phyloP scores from a whole-genome alignment of 2,888 invertebrate species.

The Bimastos eiseni region DNA sequence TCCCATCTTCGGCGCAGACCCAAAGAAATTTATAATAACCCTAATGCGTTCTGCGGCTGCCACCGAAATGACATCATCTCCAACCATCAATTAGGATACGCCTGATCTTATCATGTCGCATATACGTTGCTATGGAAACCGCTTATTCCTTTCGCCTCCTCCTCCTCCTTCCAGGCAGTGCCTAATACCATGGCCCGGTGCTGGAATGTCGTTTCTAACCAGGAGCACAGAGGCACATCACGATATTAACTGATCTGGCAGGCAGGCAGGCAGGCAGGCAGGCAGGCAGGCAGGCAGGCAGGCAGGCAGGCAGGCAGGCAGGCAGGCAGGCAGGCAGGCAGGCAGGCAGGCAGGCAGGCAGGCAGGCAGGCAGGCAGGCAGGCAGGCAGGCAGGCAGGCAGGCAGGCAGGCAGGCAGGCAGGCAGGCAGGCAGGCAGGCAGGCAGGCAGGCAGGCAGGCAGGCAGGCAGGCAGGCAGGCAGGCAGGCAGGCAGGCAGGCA shows the following conservation, averaged over 20 bases:
- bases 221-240: not conserved
- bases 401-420: too few species aligned
- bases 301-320: too few species aligned
- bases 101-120: constrained; percentile 13
- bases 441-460: not conserved
- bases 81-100: constrained; percentile 13
- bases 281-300: not conserved
- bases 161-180: not conserved
- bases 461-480: not conserved
- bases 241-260: not conserved
- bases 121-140: constrained; percentile 13
- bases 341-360: too few species aligned
- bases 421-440: too few species aligned
- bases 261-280: not conserved
- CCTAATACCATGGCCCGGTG: not conserved
- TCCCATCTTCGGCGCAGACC: not conserved
- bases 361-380: not conserved
- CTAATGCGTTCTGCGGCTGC: constrained; percentile 13
- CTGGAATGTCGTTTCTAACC: not conserved
- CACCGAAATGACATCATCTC: constrained; percentile 2
- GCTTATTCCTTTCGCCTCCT: not conserved
- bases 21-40: constrained; percentile 13
- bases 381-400: too few species aligned
- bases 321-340: too few species aligned
- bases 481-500: too few species aligned